A percentile compares a stretch with the other conserved stretches of the same genome.
These are phyloP conservation scores for Falco punctatus DNA, from an alignment of 2,113 vertebrate genomes.

Conservation along the genomic window DNA sequence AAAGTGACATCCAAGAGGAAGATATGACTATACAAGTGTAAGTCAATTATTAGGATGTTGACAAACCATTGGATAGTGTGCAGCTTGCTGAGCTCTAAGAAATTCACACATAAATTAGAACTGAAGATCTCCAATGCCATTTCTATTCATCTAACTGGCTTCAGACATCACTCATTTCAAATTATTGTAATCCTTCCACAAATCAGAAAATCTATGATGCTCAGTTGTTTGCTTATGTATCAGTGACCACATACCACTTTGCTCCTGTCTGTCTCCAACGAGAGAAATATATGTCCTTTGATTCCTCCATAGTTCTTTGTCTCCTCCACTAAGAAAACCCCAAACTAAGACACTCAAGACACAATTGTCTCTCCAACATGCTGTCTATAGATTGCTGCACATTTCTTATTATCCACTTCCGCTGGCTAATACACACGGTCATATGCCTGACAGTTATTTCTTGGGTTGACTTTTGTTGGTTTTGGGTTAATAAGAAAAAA, in stretches of 20 bases:
- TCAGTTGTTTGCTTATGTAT: not conserved
- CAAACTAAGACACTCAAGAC: no score
- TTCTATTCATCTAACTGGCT: not conserved
- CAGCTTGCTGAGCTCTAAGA: not conserved
- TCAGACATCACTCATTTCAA: not conserved
- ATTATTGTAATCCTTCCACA: not conserved
- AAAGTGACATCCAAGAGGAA: not conserved
- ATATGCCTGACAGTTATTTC: not conserved
- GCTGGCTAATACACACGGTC: not conserved
- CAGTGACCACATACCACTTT: not conserved
- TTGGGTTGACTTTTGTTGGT: not conserved
- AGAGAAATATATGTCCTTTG: not conserved
- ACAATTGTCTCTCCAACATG: rapidly evolving
- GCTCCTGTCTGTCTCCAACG: not conserved
- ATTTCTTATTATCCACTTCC: not conserved
- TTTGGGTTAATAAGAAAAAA: not conserved
- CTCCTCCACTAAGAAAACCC: not conserved
- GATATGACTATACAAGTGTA: not conserved
- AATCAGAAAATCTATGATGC: not conserved
- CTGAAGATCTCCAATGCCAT: not conserved
- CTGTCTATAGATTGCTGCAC: not conserved
- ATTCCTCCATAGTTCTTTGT: not conserved
- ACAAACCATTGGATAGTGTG: not conserved
- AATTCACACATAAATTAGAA: not conserved
- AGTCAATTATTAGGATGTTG: not conserved